Evolutionary conservation across 2,113 vertebrate genomes (phyloP).

Genomic region (Phycodurus eques): DNA sequence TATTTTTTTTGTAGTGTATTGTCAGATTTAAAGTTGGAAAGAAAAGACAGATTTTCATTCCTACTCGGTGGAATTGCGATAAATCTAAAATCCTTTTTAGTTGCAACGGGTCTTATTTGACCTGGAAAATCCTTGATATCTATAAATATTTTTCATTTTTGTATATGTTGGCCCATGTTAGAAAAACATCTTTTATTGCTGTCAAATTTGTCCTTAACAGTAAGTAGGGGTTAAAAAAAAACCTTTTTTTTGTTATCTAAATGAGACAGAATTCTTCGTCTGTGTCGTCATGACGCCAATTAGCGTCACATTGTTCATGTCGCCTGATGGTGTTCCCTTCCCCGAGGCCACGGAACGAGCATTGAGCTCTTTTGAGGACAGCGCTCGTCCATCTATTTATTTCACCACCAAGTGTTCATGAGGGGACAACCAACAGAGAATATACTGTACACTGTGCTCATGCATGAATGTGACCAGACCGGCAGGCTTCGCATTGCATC

Average conservation of each 20-base stretch:
- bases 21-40: too few species aligned
- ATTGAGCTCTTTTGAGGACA: constrained; percentile 7
- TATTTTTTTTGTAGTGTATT: too few species aligned
- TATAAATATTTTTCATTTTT: neutral
- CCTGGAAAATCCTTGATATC: too few species aligned
- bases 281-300: constrained; percentile 12
- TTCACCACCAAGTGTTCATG: constrained; percentile 9
- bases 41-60: neutral
- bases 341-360: constrained; percentile 4
- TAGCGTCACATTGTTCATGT: constrained; percentile 26
- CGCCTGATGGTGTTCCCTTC: constrained; percentile 22
- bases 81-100: too few species aligned
- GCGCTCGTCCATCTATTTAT: constrained; percentile 14
- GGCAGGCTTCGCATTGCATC: neutral
- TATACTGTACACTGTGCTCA: neutral
- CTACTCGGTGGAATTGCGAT: too few species aligned
- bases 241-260: constrained; percentile 19
- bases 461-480: neutral
- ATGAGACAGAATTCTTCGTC: constrained; percentile 25
- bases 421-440: constrained; percentile 12
- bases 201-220: constrained; percentile 20
- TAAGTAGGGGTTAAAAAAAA: neutral
- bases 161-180: neutral
- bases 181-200: neutral
- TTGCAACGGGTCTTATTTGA: too few species aligned